These are phyloP conservation scores for Scolopax bukidnonensis DNA, from an alignment of 2,797 vertebrate species.

Conservation along the genomic window DNA sequence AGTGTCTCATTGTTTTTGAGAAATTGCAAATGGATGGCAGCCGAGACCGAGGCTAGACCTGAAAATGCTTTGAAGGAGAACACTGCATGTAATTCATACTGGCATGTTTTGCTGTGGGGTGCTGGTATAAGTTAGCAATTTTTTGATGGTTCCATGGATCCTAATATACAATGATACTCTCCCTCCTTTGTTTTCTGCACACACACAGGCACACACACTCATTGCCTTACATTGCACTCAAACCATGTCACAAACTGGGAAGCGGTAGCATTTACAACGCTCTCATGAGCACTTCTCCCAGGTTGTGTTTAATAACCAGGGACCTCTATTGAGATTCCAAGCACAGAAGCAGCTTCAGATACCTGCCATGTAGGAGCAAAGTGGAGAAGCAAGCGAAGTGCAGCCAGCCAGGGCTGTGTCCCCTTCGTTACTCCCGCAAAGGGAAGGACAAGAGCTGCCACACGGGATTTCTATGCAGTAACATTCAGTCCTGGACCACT, in stretches of 20 bases:
- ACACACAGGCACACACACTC: background rate
- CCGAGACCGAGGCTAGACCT: background rate
- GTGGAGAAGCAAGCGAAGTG: background rate
- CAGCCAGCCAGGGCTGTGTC: background rate
- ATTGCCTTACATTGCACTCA: background rate
- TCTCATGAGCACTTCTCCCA: background rate
- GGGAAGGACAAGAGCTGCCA: background rate
- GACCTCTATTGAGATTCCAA: background rate
- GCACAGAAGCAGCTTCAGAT: background rate
- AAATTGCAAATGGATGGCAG: conserved; percentile 21
- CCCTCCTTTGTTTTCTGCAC: background rate
- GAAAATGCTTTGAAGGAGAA: conserved; percentile 12
- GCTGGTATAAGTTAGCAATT: background rate
- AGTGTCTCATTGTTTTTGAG: background rate
- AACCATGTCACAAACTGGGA: background rate
- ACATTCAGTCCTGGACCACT: background rate
- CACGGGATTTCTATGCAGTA: background rate
- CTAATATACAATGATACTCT: background rate
- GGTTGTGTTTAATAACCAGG: background rate
- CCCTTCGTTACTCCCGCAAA: background rate
- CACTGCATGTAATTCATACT: background rate
- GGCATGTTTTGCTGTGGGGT: background rate
- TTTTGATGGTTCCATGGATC: background rate
- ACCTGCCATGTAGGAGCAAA: background rate
- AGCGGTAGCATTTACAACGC: background rate